Base-by-base conservation (phyloP, 1,140 invertebrate genomes). In the Coboldia fuscipes region DNA sequence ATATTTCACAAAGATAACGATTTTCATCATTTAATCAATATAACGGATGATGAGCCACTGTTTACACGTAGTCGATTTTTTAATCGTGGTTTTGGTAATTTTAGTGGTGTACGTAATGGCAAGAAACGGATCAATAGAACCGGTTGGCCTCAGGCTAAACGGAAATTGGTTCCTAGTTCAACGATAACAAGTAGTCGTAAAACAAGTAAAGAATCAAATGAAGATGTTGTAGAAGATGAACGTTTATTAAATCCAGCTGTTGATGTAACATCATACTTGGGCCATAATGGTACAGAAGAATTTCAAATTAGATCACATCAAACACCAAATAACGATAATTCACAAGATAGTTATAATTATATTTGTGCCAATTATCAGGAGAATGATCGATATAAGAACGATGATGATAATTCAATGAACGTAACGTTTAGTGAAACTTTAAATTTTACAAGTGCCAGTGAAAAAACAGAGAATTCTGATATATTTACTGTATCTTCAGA, bases 121-220 rank as follows among this genome's bases (percentile, higher is more conserved):
- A n/a, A n/a, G n/a, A n/a, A n/a, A n/a, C n/a, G n/a, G n/a, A n/a
- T 42, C 3, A 72, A 72, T 45, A 58, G 65, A 19, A 72, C 69
- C 0, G 68, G 69, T 8, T 72, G 69, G 69, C 69, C 68, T 0
- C 63, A 65, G n/a, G 62, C 59, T 27, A 62, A 61, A 33, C 34
- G 45, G 13, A 41, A 45, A 23, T 44, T 45, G 5, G 37, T 39
- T 27, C 0, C 36, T 38, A 33, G 40, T 33, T 19, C 40, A 19
- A 16, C 39, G 35, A 33, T 36, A 41, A 24, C 34, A 19, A 14
- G 38, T 34, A 14, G 29, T 37, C 6, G 35, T n/a, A 8, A 27
- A 27, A 27, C 9, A 10, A 27, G 24, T n/a, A 27, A 10, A 14
- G 12, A n/a, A n/a, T 27, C 24, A 14, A n/a, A n/a, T 27, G n/a